Evolutionary conservation across 2,113 vertebrate genomes (phyloP).

Genomic region (Glaucidium brasilianum): DNA sequence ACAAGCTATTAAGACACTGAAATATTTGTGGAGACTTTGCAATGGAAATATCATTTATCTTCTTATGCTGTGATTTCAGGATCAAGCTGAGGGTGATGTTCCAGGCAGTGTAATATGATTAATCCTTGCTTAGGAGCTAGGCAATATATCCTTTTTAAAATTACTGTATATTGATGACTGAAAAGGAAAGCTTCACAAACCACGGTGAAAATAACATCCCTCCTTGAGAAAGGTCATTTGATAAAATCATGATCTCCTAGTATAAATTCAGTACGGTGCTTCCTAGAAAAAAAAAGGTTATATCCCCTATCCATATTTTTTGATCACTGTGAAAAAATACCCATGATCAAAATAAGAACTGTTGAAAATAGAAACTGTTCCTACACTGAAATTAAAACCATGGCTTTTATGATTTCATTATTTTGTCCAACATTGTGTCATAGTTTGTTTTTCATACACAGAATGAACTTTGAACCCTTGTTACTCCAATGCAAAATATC

Average conservation of each 20-base stretch:
- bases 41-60: slow-evolving; percentile 31
- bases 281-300: not conserved
- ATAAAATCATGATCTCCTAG: not conserved
- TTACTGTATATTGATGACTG: slow-evolving; percentile 43
- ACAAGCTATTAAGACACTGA: not conserved
- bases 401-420: not conserved
- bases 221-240: slow-evolving; percentile 2
- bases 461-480: not conserved
- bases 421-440: not conserved
- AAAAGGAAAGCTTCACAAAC: slow-evolving; percentile 35
- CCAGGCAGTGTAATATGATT: slow-evolving; percentile 32
- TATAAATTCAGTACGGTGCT: not conserved
- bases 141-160: slow-evolving; percentile 22
- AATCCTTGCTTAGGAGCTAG: not conserved
- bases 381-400: not conserved
- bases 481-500: not conserved
- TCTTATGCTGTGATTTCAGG: slow-evolving; percentile 36
- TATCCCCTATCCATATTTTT: not conserved
- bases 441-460: not conserved
- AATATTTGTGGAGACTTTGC: slow-evolving; percentile 24
- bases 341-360: not conserved
- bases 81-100: slow-evolving; percentile 34
- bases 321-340: not conserved
- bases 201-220: not conserved
- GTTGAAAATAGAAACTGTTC: not conserved